Evolutionary conservation across 2,113 vertebrate species (phyloP).

Genomic region (Actinemys pallida): DNA sequence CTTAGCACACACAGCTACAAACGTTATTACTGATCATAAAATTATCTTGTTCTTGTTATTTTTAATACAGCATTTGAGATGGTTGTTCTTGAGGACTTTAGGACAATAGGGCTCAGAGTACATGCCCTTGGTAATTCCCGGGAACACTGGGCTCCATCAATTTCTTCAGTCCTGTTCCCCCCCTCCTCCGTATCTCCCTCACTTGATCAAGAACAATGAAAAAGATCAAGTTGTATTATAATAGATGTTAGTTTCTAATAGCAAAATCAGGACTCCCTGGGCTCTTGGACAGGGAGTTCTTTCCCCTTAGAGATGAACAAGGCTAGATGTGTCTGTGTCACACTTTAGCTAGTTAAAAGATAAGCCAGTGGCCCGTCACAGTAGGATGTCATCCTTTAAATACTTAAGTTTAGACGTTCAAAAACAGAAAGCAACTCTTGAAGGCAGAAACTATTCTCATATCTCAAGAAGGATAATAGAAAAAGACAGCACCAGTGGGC

Average conservation of each 20-base stretch:
- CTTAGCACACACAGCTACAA: not conserved
- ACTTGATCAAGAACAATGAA: not conserved
- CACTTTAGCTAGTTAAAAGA: not conserved
- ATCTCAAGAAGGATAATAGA: not conserved
- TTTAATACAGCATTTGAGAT: not conserved
- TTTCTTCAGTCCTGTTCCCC: not conserved
- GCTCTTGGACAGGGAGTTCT: not conserved
- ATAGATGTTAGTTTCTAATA: not conserved
- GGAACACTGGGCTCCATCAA: not conserved
- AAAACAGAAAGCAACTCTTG: not conserved
- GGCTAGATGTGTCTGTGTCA: not conserved
- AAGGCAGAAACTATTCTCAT: not conserved
- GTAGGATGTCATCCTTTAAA: not conserved
- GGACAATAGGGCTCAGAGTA: not conserved
- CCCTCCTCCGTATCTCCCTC: not conserved
- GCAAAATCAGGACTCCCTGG: not conserved
- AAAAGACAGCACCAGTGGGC: not conserved
- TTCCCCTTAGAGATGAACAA: not conserved
- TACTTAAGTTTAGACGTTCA: not conserved
- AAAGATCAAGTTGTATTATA: not conserved
- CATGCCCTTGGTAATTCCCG: not conserved
- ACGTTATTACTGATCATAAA: not conserved
- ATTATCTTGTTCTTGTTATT: not conserved
- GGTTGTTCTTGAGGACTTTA: not conserved
- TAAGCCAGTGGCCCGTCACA: not conserved